Conservation (phyloP, 92 coral and sea anemone genomes). For the Montipora capitata region DNA sequence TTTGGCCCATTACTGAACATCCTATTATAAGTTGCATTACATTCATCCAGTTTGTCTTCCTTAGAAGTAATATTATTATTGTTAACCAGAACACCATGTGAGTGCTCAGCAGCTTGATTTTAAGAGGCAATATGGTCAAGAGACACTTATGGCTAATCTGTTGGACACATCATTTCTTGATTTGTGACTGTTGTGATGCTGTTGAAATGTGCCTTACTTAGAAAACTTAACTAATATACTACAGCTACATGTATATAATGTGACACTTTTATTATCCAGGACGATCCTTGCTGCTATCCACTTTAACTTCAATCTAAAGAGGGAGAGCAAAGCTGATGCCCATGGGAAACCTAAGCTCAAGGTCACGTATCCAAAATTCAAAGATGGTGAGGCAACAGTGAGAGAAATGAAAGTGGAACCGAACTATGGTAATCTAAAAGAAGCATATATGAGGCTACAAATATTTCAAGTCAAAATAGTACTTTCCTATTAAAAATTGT, state of each 20-base stretch:
- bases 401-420: constrained; percentile 28
- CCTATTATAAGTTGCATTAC: too few relatives aligned
- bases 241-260: not conserved
- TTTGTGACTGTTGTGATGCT: too few relatives aligned
- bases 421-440: constrained; percentile 28
- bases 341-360: constrained; percentile 5
- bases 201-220: not conserved
- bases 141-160: too few relatives aligned
- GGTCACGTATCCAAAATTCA: constrained; percentile 50
- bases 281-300: constrained; percentile 46
- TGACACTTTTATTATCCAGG: not conserved
- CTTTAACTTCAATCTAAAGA: constrained; percentile 40
- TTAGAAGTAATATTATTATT: too few relatives aligned
- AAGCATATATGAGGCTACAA: too few relatives aligned
- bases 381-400: constrained; percentile 40
- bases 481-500: too few relatives aligned
- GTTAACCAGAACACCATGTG: too few relatives aligned
- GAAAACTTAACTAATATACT: not conserved
- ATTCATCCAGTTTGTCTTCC: too few relatives aligned
- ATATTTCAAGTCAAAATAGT: not conserved
- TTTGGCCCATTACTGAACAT: too few relatives aligned
- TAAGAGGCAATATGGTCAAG: too few relatives aligned
- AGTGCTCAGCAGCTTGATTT: too few relatives aligned
- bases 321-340: constrained; percentile 8
- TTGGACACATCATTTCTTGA: too few relatives aligned